These are phyloP conservation scores for Ganaspis sp. DNA, from an alignment of 1,140 invertebrate genomes.

Conservation along the genomic window DNA sequence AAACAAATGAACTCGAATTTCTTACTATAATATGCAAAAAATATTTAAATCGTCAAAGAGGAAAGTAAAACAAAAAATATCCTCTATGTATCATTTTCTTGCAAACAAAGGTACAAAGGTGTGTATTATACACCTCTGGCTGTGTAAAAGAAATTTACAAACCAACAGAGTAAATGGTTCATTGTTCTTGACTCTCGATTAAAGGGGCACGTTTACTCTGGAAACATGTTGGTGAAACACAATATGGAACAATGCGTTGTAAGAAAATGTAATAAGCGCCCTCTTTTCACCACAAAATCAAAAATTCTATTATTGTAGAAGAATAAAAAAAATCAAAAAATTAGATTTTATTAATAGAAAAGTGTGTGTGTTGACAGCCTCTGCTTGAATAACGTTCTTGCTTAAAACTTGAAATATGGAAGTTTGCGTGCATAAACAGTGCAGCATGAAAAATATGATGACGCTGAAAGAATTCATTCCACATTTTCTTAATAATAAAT, in stretches of 20 bases:
- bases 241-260: neutral
- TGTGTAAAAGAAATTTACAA: neutral
- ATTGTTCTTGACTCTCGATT: constrained; percentile 24
- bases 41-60: neutral
- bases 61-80: neutral
- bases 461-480: neutral
- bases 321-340: neutral
- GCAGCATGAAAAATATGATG: constrained; percentile 11
- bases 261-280: no score
- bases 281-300: no score
- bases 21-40: neutral
- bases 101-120: neutral
- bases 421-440: neutral
- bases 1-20: neutral
- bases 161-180: constrained; percentile 15
- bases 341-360: neutral
- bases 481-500: neutral
- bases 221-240: neutral
- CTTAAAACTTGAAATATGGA: neutral
- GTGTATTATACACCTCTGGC: neutral
- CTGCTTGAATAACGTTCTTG: neutral
- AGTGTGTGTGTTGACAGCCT: neutral
- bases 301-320: no score
- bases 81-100: neutral
- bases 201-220: constrained; percentile 1